Evolutionary conservation across 1,140 invertebrate genomes (phyloP).

Genomic region (Octopus sinensis): DNA sequence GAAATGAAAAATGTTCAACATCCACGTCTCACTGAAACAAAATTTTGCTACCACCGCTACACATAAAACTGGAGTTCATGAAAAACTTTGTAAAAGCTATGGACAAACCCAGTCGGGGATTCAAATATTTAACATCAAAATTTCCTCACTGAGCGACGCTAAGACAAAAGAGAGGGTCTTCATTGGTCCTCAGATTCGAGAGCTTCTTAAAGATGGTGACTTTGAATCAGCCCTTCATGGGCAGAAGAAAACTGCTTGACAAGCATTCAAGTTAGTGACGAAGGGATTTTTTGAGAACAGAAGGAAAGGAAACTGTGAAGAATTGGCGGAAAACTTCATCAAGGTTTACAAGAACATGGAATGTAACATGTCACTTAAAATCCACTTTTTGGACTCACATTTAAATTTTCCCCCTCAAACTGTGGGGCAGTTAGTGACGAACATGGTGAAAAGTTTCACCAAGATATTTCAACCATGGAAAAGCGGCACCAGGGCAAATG

Average conservation of each 20-base stretch:
- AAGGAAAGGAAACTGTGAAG: neutral
- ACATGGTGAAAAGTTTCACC: neutral
- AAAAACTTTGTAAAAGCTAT: neutral
- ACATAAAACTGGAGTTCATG: neutral
- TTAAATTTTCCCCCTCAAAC: neutral
- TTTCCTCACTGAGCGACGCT: neutral
- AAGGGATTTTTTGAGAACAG: neutral
- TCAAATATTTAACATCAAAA: neutral
- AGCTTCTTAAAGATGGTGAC: neutral
- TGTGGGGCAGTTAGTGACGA: neutral
- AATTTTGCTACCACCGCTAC: neutral
- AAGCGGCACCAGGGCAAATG: constrained; percentile 1
- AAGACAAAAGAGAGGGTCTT: neutral
- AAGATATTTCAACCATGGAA: neutral
- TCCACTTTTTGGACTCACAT: neutral
- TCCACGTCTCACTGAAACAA: neutral
- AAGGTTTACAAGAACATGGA: neutral
- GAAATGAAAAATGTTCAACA: neutral
- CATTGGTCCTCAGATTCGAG: constrained; percentile 4
- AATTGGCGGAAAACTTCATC: constrained; percentile 7
- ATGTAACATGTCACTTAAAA: neutral
- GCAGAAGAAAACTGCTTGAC: neutral
- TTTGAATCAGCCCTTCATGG: neutral
- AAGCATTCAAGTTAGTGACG: constrained; percentile 1
- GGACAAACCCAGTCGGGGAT: neutral